These are phyloP conservation scores for Ochotona curzoniae DNA, from an alignment of 2,113 vertebrate genomes.

Conservation along the genomic window DNA sequence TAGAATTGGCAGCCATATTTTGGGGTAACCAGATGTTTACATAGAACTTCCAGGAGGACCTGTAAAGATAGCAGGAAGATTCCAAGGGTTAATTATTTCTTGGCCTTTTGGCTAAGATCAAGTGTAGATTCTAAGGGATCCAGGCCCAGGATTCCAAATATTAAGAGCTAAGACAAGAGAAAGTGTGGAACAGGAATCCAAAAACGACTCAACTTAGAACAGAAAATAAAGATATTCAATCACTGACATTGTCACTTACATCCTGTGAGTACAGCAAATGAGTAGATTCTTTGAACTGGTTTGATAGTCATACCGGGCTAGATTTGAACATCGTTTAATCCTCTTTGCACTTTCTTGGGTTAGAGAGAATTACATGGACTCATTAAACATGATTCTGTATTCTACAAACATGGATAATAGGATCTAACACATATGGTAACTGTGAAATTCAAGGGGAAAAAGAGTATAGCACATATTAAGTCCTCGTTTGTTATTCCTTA, in stretches of 20 bases:
- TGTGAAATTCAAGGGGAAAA: slow-evolving; percentile 2
- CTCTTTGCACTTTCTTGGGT: not conserved
- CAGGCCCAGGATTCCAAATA: not conserved
- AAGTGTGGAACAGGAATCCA: not conserved
- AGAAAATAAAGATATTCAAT: not conserved
- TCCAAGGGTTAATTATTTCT: not conserved
- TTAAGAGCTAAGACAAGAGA: not conserved
- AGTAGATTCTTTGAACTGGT: not conserved
- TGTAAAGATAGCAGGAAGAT: not conserved
- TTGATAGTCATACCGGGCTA: not conserved
- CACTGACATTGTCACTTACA: not conserved
- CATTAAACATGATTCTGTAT: not conserved
- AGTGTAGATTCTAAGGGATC: not conserved
- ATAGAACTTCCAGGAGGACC: not conserved
- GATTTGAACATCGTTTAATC: not conserved
- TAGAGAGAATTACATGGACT: not conserved
- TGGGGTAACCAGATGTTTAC: not conserved
- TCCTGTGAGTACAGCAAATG: not conserved
- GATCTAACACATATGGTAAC: not conserved
- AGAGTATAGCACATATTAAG: not conserved
- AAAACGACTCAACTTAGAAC: not conserved
- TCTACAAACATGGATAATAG: not conserved
- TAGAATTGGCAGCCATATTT: not conserved
- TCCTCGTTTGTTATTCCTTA: not conserved
- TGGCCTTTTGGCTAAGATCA: too few species aligned